Percentiles rank a stretch among this genome's conserved stretches.
Evolutionary conservation across 2,888 invertebrate genomes (phyloP).

Genomic region (Erebia palarica): DNA sequence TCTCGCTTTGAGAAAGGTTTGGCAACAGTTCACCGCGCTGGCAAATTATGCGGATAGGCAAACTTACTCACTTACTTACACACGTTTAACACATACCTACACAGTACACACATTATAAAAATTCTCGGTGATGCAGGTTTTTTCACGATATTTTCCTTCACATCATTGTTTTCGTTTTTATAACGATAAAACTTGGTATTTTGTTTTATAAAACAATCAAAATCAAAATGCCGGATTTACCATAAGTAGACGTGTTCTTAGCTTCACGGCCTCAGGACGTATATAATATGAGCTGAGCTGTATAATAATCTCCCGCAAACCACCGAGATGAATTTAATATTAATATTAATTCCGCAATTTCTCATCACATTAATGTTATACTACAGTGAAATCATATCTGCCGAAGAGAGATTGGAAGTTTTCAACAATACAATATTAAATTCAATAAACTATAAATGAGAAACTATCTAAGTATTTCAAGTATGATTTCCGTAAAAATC

Average conservation of each 20-base stretch:
- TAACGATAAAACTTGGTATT: background rate
- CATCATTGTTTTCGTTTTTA: too few relatives aligned
- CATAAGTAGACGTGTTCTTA: background rate
- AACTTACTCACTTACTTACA: too few relatives aligned
- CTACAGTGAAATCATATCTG: conserved; percentile 32
- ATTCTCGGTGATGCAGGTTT: too few relatives aligned
- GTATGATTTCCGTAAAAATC: too few relatives aligned
- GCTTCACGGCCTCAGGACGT: background rate
- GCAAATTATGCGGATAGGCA: too few relatives aligned
- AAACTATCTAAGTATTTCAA: too few relatives aligned
- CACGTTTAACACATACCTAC: too few relatives aligned
- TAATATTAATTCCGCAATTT: conserved; percentile 55
- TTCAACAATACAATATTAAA: background rate
- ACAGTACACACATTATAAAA: too few relatives aligned
- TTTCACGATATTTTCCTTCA: too few relatives aligned
- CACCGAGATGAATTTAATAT: conserved; percentile 57
- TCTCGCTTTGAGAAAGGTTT: too few relatives aligned
- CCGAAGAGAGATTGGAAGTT: conserved; percentile 16
- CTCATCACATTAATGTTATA: conserved; percentile 36
- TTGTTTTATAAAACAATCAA: background rate
- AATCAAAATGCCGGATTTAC: background rate
- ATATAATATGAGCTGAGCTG: conserved; percentile 36
- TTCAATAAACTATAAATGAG: too few relatives aligned
- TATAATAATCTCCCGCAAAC: conserved; percentile 54
- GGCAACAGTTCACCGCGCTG: too few relatives aligned